These are phyloP conservation scores for Erebia ligea DNA, from an alignment of 2,888 invertebrate species.

Conservation along the genomic window DNA sequence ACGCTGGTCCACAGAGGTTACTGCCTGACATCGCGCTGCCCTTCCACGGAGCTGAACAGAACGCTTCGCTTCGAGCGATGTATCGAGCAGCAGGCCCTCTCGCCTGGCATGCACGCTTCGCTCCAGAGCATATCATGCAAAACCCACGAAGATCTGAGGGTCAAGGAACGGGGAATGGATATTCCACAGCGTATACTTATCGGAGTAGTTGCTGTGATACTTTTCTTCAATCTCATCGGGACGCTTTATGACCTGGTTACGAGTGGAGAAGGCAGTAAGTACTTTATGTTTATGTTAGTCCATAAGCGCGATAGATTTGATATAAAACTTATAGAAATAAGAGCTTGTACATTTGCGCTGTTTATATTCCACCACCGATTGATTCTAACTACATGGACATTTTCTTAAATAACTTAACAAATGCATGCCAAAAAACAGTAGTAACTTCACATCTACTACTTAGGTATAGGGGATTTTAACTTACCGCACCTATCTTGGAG, in stretches of 20 bases:
- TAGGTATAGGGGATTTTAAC: too few species aligned
- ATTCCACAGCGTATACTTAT: conserved; percentile 48
- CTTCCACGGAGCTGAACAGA: conserved; percentile 39
- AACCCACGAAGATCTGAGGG: conserved; percentile 46
- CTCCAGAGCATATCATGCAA: conserved; percentile 56
- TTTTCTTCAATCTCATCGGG: conserved; percentile 52
- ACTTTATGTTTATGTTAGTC: background rate
- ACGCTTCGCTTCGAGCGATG: conserved; percentile 59
- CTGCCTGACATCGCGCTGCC: conserved; percentile 64
- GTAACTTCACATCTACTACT: too few species aligned
- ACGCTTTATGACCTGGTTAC: conserved; percentile 54
- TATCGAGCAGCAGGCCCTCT: conserved; percentile 50
- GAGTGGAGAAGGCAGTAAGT: conserved; percentile 44
- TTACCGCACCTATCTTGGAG: too few species aligned
- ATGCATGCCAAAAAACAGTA: too few species aligned
- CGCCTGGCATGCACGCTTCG: conserved; percentile 45
- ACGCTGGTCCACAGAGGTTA: conserved; percentile 65
- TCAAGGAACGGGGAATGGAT: conserved; percentile 42
- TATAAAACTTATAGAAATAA: too few species aligned
- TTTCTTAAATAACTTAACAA: too few species aligned
- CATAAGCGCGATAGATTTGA: too few species aligned
- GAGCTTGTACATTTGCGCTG: too few species aligned
- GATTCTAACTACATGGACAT: too few species aligned
- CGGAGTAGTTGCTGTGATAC: conserved; percentile 44
- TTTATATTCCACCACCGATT: too few species aligned